Percentiles rank a stretch among this genome's conserved stretches.
Evolutionary conservation across 2,113 vertebrate species (phyloP).

Genomic region (Cichladusa arquata): DNA sequence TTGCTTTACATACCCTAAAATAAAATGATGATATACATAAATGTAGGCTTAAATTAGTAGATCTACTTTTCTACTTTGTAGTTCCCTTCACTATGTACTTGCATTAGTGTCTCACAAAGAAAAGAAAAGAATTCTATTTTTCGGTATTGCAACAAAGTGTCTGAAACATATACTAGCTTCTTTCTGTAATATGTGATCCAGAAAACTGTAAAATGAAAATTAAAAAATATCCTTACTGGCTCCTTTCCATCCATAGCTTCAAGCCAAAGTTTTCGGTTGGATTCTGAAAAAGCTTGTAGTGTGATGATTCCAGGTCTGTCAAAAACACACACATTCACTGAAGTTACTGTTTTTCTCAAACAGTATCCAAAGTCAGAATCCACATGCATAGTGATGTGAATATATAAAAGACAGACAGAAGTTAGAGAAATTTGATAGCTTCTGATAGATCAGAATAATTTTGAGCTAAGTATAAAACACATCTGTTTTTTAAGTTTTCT

Average conservation of each 20-base stretch:
- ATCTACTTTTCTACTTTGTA: background rate
- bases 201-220: background rate
- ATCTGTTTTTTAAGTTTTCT: background rate
- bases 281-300: conserved; percentile 92
- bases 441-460: background rate
- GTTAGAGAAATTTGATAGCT: background rate
- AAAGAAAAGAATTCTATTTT: background rate
- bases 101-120: background rate
- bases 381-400: background rate
- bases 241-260: conserved; percentile 99
- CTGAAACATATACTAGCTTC: background rate
- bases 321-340: conserved; percentile 8
- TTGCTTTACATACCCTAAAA: background rate
- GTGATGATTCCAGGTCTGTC: conserved; percentile 91
- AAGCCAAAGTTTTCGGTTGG: conserved; percentile 93
- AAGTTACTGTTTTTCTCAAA: background rate
- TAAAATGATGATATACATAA: background rate
- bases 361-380: background rate
- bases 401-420: background rate
- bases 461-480: background rate
- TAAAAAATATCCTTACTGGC: conserved; percentile 79
- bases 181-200: background rate
- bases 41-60: background rate
- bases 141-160: background rate
- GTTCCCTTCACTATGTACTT: background rate